Base-by-base conservation (phyloP, 2,888 invertebrate genomes). In the Nycteola revayana region DNA sequence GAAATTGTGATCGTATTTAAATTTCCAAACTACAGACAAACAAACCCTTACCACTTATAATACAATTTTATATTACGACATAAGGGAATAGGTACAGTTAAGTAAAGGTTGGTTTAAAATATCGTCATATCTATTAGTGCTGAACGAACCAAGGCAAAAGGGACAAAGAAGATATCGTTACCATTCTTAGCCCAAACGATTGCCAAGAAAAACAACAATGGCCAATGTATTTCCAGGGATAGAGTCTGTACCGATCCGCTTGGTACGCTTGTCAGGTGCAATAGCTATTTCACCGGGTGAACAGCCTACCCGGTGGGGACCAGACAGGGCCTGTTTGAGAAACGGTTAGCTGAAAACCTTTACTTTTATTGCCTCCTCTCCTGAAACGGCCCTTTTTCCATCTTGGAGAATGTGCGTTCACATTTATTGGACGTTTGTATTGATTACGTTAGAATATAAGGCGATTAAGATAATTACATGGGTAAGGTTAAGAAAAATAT, bases 181-280 rank as follows among this genome's bases (percentile, higher is more conserved):
- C 46, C 35, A 49, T 55, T 39, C 41, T 32, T 35, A 32, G 44
- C n/a, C n/a, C n/a, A n/a, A 49, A 42, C 39, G 43, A 36, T 38
- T 49, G 46, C 47, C 42, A 48, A n/a, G 48, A 44, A 57, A 44
- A 38, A 42, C 34, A 54, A 49, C n/a, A n/a, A 49, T 35, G 37
- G 41, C 30, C 29, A 21, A 42, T 48, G 41, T 45, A 38, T 31
- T 44, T 28, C 36, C 23, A 39, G 21, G 38, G 28, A 55, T 38
- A 28, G 44, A 36, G 46, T 29, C 42, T 43, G 34, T 22, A 45
- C 49, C 33, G 36, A 50, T 66, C 67, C 72, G 62, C 66, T 76
- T 50, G 36, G 54, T 57, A 57, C 27, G 49, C 58, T 42, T 49
- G 75, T 76, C 83, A 81, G 81, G 79, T 81, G 77, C 73, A 73